Conservation (phyloP, 2,888 invertebrate species). For the Hofmannophila pseudospretella region DNA sequence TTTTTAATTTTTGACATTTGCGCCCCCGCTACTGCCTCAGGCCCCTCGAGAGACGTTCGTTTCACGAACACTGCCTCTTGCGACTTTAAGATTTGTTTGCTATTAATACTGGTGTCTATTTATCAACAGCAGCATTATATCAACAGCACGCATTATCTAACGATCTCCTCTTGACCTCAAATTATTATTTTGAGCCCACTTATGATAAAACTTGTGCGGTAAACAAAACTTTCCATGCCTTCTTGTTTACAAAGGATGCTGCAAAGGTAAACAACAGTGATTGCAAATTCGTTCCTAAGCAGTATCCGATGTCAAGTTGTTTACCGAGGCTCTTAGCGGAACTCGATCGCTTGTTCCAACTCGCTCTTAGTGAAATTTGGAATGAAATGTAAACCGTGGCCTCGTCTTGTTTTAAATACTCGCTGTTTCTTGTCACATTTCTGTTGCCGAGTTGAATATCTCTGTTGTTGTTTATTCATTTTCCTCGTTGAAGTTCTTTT, state of each 20-base stretch:
- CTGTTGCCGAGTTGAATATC: neutral
- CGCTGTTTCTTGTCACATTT: neutral
- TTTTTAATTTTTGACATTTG: too few relatives aligned
- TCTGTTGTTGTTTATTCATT: neutral
- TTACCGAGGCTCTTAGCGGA: constrained; percentile 11
- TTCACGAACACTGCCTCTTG: too few relatives aligned
- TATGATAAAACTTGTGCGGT: too few relatives aligned
- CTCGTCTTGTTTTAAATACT: constrained; percentile 1
- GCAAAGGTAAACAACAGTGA: constrained; percentile 12
- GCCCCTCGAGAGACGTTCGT: too few relatives aligned
- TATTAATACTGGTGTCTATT: too few relatives aligned
- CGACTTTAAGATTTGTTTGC: too few relatives aligned
- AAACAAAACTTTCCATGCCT: neutral
- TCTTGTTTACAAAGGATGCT: constrained; percentile 7
- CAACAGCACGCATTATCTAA: too few relatives aligned
- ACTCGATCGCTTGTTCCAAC: constrained; percentile 8
- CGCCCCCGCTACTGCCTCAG: too few relatives aligned
- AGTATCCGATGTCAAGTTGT: constrained; percentile 15
- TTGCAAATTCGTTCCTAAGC: constrained; percentile 11
- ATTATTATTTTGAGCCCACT: too few relatives aligned
- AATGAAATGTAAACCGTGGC: constrained; percentile 10
- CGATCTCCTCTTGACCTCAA: too few relatives aligned
- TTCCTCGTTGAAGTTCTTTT: too few relatives aligned
- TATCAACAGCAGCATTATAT: too few relatives aligned
- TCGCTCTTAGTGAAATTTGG: constrained; percentile 4